phyloP scores from a whole-genome alignment of 2,888 invertebrate species.

The Xanthorhoe designata region DNA sequence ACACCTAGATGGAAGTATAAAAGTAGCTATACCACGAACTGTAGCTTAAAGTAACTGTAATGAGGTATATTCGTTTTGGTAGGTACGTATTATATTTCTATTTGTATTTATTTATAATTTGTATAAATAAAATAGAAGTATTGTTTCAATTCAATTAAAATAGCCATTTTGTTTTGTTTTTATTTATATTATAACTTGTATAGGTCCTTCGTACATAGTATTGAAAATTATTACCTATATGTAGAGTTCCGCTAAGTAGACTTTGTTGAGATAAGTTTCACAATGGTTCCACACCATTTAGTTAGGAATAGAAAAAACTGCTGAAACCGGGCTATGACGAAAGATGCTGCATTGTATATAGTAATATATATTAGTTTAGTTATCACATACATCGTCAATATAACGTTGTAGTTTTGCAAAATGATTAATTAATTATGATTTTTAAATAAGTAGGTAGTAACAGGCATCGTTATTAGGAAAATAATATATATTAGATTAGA shows the following conservation, averaged over 20 bases:
- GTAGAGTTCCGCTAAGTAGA: slow-evolving; percentile 46
- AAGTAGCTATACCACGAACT: neutral
- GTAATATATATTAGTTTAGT: slow-evolving; percentile 33
- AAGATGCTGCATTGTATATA: slow-evolving; percentile 37
- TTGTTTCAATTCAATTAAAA: slow-evolving; percentile 8
- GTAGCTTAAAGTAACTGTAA: neutral
- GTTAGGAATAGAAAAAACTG: neutral
- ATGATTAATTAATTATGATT: slow-evolving; percentile 26
- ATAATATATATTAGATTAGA: slow-evolving; percentile 4
- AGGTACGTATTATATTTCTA: slow-evolving; percentile 19
- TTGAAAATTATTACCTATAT: neutral
- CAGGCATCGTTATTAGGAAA: slow-evolving; percentile 24
- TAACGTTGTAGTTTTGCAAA: neutral
- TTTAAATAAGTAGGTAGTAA: slow-evolving; percentile 21
- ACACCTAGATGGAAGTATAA: slow-evolving; percentile 22
- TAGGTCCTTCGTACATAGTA: slow-evolving; percentile 35
- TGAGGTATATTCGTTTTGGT: slow-evolving; percentile 4
- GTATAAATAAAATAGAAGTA: slow-evolving; percentile 1
- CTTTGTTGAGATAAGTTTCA: slow-evolving; percentile 8
- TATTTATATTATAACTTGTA: slow-evolving; percentile 18
- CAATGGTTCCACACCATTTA: neutral
- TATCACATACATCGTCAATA: slow-evolving; percentile 52
- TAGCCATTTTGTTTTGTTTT: slow-evolving; percentile 30
- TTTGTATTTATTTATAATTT: slow-evolving; percentile 22
- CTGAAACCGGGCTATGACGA: slow-evolving; percentile 55